Conservation (phyloP, 2,888 invertebrate genomes). For the Apantesis nais region DNA sequence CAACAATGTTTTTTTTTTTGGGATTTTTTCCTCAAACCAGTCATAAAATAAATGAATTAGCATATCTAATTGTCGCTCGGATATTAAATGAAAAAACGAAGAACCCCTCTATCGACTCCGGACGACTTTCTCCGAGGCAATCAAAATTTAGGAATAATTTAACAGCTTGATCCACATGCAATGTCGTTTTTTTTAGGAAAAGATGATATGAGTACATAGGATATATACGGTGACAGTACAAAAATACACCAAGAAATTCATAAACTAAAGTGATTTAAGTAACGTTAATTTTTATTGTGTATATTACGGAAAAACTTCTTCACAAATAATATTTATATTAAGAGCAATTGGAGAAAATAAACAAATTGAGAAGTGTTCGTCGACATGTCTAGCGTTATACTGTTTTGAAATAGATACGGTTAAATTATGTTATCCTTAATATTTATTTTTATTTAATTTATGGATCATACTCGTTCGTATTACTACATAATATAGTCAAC, state of each 20-base stretch:
- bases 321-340: constrained; percentile 53
- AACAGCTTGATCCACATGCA: constrained; percentile 72
- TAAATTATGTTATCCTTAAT: neutral
- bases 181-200: constrained; percentile 63
- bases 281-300: constrained; percentile 42
- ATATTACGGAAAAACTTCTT: constrained; percentile 23
- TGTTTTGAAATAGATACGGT: neutral
- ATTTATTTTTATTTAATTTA: neutral
- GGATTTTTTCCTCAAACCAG: constrained; percentile 67
- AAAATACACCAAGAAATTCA: constrained; percentile 50
- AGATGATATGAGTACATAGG: constrained; percentile 67
- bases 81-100: constrained; percentile 75
- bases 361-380: constrained; percentile 56
- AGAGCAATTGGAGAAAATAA: constrained; percentile 61
- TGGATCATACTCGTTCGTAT: neutral
- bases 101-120: constrained; percentile 65
- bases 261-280: constrained; percentile 73
- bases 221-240: constrained; percentile 49
- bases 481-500: neutral
- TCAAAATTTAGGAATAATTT: constrained; percentile 79
- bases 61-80: constrained; percentile 80
- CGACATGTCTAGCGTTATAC: neutral
- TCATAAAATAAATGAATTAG: constrained; percentile 80
- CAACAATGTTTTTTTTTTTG: constrained; percentile 67
- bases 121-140: constrained; percentile 75